Base-by-base conservation (phyloP, 2,888 invertebrate genomes). In the Therioaphis trifolii region DNA sequence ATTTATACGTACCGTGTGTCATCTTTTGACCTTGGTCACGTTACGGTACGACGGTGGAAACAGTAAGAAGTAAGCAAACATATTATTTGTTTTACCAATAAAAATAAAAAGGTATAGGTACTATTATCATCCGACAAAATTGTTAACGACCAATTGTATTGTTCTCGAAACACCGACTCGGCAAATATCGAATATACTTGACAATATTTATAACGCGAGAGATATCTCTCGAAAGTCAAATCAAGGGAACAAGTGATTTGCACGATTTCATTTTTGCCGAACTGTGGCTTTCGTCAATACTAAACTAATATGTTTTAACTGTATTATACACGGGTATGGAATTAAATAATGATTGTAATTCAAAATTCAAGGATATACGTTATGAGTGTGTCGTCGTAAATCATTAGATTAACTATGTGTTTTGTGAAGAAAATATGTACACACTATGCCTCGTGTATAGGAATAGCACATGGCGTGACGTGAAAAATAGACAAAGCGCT, bases 101-200 rank as follows among this genome's bases (percentile, higher is more conserved):
- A 75, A 75, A 75, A 75, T 63, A 61, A 43, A 21, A 21, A 75
- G 14, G 15, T 40, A 35, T 11, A 12, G 43, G 29, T 49, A 29
- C 21, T 4, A 63, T 29, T 55, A 21, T 55, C 49, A 49, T 49
- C 29, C 76, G 21, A 66, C 46, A 2, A 77, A 77, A 77, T 77
- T 63, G 76, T 77, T 63, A 63, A 77, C 63, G 63, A 49, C 63
- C 49, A 21, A 77, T 77, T 77, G 63, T 77, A 49, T 49, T 77
- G 46, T 63, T 63, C 76, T 29, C 29, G 46, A 49, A 46, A 35
- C 63, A 18, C 63, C 63, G n/a, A 63, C n/a, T 63, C 46, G 46
- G 29, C 76, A 46, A 63, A 49, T 63, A 76, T 46, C 7, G 24
- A 74, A 21, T 21, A n/a, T 24, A 2, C 58, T 58, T 58, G 11